Evolutionary conservation across 2,888 invertebrate species (phyloP).

Genomic region (Steinernema carpocapsae): DNA sequence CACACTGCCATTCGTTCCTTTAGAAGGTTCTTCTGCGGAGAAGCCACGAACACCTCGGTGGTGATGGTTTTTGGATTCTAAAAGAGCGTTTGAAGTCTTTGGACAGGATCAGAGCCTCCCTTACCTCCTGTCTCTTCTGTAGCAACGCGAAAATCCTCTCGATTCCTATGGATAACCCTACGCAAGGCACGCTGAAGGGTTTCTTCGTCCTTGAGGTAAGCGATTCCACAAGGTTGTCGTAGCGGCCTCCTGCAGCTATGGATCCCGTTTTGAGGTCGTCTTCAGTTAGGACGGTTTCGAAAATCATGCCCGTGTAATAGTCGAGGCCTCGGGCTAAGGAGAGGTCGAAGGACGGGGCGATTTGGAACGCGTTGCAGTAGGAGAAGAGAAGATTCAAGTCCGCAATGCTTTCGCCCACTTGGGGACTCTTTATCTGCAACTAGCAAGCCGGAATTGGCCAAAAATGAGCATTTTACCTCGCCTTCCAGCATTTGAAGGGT

Average conservation of each 20-base stretch:
- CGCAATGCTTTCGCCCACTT: slow-evolving; percentile 69
- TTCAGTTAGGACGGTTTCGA: slow-evolving; percentile 84
- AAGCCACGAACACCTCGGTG: slow-evolving; percentile 83
- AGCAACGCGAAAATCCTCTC: slow-evolving; percentile 73
- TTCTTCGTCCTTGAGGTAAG: slow-evolving; percentile 64
- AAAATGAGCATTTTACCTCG: background rate
- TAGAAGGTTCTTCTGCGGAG: slow-evolving; percentile 84
- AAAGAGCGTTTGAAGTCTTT: background rate
- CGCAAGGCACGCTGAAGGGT: slow-evolving; percentile 79
- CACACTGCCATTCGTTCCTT: slow-evolving; percentile 87
- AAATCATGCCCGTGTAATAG: slow-evolving; percentile 98
- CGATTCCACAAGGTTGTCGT: slow-evolving; percentile 85
- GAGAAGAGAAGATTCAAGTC: slow-evolving; percentile 76
- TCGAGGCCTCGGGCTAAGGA: slow-evolving; percentile 96
- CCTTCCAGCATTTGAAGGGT: background rate
- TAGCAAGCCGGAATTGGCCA: background rate
- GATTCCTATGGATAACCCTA: slow-evolving; percentile 95
- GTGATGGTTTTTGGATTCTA: background rate
- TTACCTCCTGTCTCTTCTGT: slow-evolving; percentile 45
- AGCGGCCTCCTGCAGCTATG: slow-evolving; percentile 74
- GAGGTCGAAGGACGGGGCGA: slow-evolving; percentile 83
- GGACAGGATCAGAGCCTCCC: slow-evolving; percentile 36
- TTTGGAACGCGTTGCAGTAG: slow-evolving; percentile 72
- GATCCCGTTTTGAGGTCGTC: slow-evolving; percentile 75
- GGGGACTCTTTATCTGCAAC: slow-evolving; percentile 40